Evolutionary conservation across 2,113 vertebrate genomes (phyloP), one percentile per base, ranked within the genome.

Genomic region (Tachycineta bicolor): DNA sequence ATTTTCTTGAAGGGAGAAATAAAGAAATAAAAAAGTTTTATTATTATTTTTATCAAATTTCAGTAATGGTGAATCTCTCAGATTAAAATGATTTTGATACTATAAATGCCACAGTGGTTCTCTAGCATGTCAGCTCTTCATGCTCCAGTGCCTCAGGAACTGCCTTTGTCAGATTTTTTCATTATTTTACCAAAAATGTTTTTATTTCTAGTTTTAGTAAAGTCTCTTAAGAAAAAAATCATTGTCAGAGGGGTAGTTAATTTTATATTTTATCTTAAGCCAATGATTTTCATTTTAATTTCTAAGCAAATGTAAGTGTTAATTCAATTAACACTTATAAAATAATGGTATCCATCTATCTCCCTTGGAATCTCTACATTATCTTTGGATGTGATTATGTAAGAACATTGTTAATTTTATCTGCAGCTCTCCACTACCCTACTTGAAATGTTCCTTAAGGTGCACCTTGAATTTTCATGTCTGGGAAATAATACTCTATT

Each of bases 211-310:
- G 22, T 26, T 55, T 62, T 83, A 43, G 65, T 46, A 63, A 89
- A 85, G 33, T 69, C 58, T 77, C 43, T 77, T 93, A 53, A 50
- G 26, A 64, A 93, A 96, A 96, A 90, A 94, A 34, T 47, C 20
- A 62, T 94, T 85, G 82, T 94, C 74, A 74, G 58, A 79, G 20
- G 53, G 25, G 23, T 44, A 89, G 50, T 87, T 87, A 87, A 89
- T 79, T 70, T 47, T 9, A 74, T 91, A 41, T 87, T 87, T 76
- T 87, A 46, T 74, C 46, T 83, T 80, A 89, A 82, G 16, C n/a
- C 53, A 74, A 34, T 73, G 26, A 25, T 90, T 93, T 86, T 93
- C 3, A 77, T 87, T 73, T 74, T 2, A 2, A 65, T 87, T 94
- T 91, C 50, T 70, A 87, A 91, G 63, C 22, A 90, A 94, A 64